Evolutionary conservation across 2,888 invertebrate genomes (phyloP).

Genomic region (Plusia festucae): DNA sequence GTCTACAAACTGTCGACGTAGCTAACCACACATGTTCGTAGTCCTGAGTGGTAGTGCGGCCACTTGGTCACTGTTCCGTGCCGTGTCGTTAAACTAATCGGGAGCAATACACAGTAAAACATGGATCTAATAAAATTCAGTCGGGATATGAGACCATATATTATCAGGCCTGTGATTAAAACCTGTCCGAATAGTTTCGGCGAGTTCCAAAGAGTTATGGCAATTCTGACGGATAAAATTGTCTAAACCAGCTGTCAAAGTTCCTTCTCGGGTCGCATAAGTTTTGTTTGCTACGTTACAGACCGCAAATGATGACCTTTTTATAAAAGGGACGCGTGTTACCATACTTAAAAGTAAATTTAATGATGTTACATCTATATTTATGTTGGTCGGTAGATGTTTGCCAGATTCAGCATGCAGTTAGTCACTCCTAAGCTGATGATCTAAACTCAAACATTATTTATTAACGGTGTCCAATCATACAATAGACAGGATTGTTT

Average conservation of each 20-base stretch:
- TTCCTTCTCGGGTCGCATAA: conserved; percentile 40
- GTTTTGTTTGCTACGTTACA: conserved; percentile 27
- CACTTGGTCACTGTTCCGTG: background rate
- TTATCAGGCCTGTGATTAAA: conserved; percentile 46
- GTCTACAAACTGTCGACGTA: background rate
- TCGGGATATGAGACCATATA: conserved; percentile 14
- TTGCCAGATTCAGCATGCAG: background rate
- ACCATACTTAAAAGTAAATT: conserved; percentile 18
- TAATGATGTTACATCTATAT: conserved; percentile 6
- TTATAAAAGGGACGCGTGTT: conserved; percentile 15
- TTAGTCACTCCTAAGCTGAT: background rate
- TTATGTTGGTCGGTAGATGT: conserved; percentile 6
- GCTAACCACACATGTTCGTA: background rate
- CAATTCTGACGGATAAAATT: conserved; percentile 37
- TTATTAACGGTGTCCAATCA: no score
- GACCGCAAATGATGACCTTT: conserved; percentile 25
- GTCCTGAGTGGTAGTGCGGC: background rate
- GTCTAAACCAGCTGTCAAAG: conserved; percentile 20
- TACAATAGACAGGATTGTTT: no score
- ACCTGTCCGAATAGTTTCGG: conserved; percentile 37
- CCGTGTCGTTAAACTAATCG: background rate
- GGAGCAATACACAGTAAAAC: conserved; percentile 5
- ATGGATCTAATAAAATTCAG: conserved; percentile 17
- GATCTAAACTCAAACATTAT: no score
- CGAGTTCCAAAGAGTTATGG: conserved; percentile 40